Base-by-base conservation (phyloP, 2,888 invertebrate genomes). In the Acronicta alni region DNA sequence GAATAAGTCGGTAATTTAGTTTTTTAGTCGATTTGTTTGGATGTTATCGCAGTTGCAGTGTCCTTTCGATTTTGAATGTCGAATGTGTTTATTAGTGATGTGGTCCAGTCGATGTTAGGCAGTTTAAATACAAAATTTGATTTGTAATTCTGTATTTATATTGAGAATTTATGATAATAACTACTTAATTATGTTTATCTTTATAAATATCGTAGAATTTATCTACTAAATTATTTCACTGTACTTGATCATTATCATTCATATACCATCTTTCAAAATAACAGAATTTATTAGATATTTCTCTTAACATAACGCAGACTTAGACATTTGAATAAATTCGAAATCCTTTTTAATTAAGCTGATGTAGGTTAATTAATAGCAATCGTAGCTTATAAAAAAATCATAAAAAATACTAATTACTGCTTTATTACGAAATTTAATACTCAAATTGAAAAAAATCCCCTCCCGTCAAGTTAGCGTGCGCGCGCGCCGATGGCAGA, bases 401-500 rank as follows among this genome's bases (percentile, higher is more conserved):
- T 9, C n/a, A 9, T n/a, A 42, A 18, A 55, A 20, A 35, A 12
- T 1, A 8, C 15, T 35, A 45, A 14, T 38, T 46, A 18, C 41
- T 41, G 47, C 52, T 68, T 43, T 43, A 57, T 57, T 51, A 58
- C 44, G 17, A 60, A 62, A 54, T 72, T 61, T 64, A 55, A 58
- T 66, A 55, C 44, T 32, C 32, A 32, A 71, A 61, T 48, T 46
- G 44, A 65, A 72, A 68, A 72, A 64, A 41, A n/a, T n/a, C 56
- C 58, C 58, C 45, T 61, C 57, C 51, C 58, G 67, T 71, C 61
- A 61, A 69, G 69, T 64, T 77, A 73, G 89, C 87, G 88, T 89
- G 89, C 85, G 83, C 84, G 81, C 60, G 60, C 81, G 77, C 82
- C 78, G 88, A 85, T 84, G 79, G 79, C 75, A 64, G 67, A 26